These are phyloP conservation scores for Momotus momota DNA, from an alignment of 2,797 vertebrate genomes.

Conservation along the genomic window DNA sequence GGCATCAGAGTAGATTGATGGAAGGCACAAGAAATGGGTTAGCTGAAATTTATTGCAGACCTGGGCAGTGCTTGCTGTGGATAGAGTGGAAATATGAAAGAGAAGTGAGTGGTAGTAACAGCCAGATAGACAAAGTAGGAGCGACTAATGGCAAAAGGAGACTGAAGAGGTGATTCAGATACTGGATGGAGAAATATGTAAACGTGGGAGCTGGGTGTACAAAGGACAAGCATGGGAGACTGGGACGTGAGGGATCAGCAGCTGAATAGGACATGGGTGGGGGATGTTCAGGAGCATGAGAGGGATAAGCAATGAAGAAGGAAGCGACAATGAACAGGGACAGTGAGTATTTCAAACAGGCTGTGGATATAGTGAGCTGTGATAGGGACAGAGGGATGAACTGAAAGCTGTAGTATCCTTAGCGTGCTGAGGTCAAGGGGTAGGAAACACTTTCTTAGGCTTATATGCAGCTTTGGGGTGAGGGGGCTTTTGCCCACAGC, in stretches of 20 bases:
- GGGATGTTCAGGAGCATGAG: background rate
- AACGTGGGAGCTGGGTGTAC: background rate
- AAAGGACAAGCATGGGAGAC: background rate
- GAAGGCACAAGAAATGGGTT: constrained; percentile 31
- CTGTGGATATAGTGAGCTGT: background rate
- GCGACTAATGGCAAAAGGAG: background rate
- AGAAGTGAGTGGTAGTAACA: constrained; percentile 27
- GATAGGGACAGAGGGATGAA: background rate
- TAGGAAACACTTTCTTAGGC: background rate
- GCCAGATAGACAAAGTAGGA: background rate
- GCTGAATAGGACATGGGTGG: background rate
- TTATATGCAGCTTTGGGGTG: background rate
- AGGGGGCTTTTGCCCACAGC: background rate
- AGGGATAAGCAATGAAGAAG: background rate
- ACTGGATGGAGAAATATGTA: background rate
- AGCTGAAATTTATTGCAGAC: constrained; percentile 51
- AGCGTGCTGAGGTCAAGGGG: background rate
- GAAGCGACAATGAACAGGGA: background rate
- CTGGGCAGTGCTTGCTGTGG: constrained; percentile 11
- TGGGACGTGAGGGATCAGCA: background rate
- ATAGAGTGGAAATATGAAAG: constrained; percentile 39
- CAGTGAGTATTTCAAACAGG: background rate
- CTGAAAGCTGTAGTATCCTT: background rate
- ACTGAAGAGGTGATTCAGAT: background rate
- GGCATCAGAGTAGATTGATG: constrained; percentile 28